Conservation (phyloP, 1,140 invertebrate genomes). For the Brachionus manjavacas region DNA sequence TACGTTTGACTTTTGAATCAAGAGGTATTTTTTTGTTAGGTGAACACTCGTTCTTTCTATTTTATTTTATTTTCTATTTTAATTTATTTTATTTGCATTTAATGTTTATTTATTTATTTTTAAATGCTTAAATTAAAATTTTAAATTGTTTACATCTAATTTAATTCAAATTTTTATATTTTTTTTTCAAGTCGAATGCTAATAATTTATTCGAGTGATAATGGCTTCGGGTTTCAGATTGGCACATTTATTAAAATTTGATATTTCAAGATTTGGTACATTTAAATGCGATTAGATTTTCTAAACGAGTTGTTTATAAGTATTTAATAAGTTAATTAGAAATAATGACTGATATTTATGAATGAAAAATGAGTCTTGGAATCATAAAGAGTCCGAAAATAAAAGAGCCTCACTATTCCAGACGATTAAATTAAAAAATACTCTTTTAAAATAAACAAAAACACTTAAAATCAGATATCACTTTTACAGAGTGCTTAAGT, state of each 20-base stretch:
- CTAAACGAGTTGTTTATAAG: constrained; percentile 14
- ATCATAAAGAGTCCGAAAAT: not conserved
- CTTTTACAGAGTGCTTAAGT: not conserved
- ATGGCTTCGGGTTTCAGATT: not conserved
- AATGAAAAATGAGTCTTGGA: constrained; percentile 28
- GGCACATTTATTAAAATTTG: constrained; percentile 23
- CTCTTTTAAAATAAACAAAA: not conserved
- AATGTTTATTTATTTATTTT: constrained; percentile 29
- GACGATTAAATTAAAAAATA: constrained; percentile 25
- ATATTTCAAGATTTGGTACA: constrained; percentile 30
- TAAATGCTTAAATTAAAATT: constrained; percentile 36
- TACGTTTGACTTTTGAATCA: constrained; percentile 31
- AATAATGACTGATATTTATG: constrained; percentile 1
- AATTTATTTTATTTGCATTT: constrained; percentile 7
- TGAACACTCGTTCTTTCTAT: not conserved
- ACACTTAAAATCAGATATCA: not conserved
- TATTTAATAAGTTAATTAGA: constrained; percentile 36
- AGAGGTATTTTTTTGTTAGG: constrained; percentile 18
- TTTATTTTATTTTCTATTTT: not conserved
- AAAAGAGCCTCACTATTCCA: not conserved
- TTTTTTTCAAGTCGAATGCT: not conserved
- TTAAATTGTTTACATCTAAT: constrained; percentile 35
- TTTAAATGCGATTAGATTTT: constrained; percentile 23
- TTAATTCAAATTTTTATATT: constrained; percentile 10
- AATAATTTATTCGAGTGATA: not conserved